These are phyloP conservation scores for Spheniscus humboldti DNA, from an alignment of 2,797 vertebrate genomes.

Conservation along the genomic window DNA sequence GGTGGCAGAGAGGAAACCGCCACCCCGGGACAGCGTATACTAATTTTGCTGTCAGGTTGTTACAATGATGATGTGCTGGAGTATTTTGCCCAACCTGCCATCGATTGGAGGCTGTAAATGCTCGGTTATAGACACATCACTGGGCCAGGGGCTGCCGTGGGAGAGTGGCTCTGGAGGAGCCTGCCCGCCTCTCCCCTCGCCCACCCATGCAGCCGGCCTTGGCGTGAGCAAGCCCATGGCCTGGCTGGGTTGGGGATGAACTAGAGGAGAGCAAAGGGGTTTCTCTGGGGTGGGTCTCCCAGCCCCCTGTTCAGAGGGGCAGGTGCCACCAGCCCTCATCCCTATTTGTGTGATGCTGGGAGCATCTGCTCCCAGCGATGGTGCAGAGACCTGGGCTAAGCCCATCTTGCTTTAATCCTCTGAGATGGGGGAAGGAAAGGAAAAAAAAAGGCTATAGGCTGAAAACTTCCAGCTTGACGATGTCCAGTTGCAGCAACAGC, in stretches of 20 bases:
- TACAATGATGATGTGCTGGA: not conserved
- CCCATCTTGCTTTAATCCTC: not conserved
- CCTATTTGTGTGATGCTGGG: not conserved
- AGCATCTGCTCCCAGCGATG: not conserved
- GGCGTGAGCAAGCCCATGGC: accelerated
- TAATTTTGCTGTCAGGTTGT: not conserved
- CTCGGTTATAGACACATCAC: not conserved
- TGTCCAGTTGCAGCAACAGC: not conserved
- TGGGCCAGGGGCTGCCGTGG: accelerated
- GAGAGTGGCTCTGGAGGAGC: not conserved
- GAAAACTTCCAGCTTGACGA: not conserved
- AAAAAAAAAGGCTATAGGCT: accelerated
- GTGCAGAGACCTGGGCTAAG: not conserved
- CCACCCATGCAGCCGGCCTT: not conserved
- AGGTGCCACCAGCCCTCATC: not conserved
- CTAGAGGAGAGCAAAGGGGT: accelerated
- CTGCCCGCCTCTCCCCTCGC: not conserved
- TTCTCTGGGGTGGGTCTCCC: not conserved
- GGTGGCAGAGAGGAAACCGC: accelerated
- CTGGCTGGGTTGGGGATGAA: not conserved
- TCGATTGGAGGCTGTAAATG: accelerated
- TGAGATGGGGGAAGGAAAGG: not conserved
- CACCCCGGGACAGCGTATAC: too few species aligned
- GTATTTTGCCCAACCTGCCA: not conserved
- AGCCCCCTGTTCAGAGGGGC: not conserved